These are phyloP conservation scores for Erythrocebus patas DNA, from an alignment of 2,113 vertebrate species.

Conservation along the genomic window DNA sequence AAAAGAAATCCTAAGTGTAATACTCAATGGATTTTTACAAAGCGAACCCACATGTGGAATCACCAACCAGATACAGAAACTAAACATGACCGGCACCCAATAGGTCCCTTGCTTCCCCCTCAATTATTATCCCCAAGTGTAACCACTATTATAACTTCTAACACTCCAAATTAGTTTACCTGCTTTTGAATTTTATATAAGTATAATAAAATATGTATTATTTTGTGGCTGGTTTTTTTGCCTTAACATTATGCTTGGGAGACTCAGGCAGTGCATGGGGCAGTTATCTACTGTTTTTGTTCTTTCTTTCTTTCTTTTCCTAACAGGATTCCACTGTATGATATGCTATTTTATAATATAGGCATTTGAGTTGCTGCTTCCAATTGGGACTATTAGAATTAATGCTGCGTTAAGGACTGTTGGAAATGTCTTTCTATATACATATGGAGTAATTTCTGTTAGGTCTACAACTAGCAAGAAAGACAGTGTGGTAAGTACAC, in stretches of 20 bases:
- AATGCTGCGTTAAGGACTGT: neutral
- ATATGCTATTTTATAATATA: neutral
- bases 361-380: neutral
- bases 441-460: neutral
- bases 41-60: neutral
- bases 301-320: neutral
- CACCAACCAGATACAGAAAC: neutral
- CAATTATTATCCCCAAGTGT: neutral
- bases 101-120: neutral
- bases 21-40: neutral
- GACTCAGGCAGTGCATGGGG: fast-evolving
- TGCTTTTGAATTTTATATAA: neutral
- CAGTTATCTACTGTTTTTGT: neutral
- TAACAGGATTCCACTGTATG: neutral
- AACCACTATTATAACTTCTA: neutral
- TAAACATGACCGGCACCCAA: neutral
- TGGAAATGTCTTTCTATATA: neutral
- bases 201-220: neutral
- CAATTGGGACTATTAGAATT: neutral
- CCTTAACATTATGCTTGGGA: neutral
- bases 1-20: neutral
- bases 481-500: neutral
- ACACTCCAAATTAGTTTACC: neutral
- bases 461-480: neutral
- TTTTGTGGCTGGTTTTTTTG: neutral